phyloP scores from a whole-genome alignment of 2,888 invertebrate genomes.

The Meloe dianella region DNA sequence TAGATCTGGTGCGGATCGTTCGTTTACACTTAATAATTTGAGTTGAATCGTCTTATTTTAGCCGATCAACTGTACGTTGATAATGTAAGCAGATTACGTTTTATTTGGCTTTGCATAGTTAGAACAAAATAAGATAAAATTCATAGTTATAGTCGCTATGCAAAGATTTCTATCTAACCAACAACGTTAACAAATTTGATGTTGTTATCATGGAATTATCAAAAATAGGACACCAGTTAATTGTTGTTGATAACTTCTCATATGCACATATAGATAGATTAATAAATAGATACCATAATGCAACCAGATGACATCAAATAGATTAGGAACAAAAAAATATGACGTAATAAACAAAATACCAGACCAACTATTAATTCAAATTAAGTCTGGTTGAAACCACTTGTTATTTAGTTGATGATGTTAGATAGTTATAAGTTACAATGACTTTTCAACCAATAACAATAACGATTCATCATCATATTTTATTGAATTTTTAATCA shows the following conservation, averaged over 20 bases:
- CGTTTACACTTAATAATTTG: no score
- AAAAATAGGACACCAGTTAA: slow-evolving; percentile 3
- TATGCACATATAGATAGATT: background rate
- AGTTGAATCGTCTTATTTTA: no score
- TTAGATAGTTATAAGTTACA: no score
- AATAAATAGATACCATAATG: background rate
- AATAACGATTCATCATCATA: slow-evolving; percentile 3
- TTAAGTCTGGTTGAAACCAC: slow-evolving; percentile 28
- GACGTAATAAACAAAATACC: slow-evolving; percentile 12
- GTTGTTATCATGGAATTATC: background rate
- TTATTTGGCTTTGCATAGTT: background rate
- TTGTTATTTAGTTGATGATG: slow-evolving; percentile 13
- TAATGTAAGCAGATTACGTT: background rate
- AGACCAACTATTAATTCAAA: slow-evolving; percentile 24
- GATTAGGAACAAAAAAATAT: slow-evolving; percentile 2
- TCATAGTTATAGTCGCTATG: background rate
- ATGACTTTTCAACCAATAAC: slow-evolving; percentile 5
- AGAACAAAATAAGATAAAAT: background rate
- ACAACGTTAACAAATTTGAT: slow-evolving; percentile 1
- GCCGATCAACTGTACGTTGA: no score
- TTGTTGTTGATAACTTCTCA: background rate
- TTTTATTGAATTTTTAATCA: background rate
- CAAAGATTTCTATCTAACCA: background rate
- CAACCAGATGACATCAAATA: slow-evolving; percentile 13
- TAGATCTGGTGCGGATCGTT: no score